Evolutionary conservation across 2,797 vertebrate genomes (phyloP).

Genomic region (Cichlasoma orientale): DNA sequence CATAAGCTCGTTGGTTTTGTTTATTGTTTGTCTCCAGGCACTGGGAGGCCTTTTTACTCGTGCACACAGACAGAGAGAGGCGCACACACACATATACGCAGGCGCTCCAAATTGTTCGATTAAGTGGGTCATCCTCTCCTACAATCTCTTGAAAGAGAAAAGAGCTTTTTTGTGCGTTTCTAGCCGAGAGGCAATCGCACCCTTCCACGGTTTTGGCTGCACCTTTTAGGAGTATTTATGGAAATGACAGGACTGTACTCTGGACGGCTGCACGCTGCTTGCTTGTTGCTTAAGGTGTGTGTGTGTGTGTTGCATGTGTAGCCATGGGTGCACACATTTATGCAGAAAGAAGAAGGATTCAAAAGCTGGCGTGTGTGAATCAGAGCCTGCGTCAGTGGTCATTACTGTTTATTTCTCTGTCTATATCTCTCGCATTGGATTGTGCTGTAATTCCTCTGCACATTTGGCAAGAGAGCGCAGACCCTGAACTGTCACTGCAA

Average conservation of each 20-base stretch:
- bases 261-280: conserved; percentile 57
- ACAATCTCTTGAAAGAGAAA: conserved; percentile 80
- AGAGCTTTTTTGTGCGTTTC: conserved; percentile 67
- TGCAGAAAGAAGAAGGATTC: conserved; percentile 2
- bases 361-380: conserved; percentile 25
- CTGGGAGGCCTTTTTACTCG: conserved; percentile 61
- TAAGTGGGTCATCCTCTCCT: conserved; percentile 83
- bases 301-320: conserved; percentile 7
- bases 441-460: conserved; percentile 24
- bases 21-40: conserved; percentile 78
- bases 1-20: conserved; percentile 77
- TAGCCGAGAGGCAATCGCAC: conserved; percentile 74
- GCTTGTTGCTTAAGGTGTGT: conserved; percentile 53
- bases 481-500: conserved; percentile 40
- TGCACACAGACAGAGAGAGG: conserved; percentile 1
- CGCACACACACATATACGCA: conserved; percentile 30
- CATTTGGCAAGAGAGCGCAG: conserved; percentile 37
- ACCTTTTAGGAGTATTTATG: conserved; percentile 78
- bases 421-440: conserved; percentile 5
- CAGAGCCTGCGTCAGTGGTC: conserved; percentile 21
- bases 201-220: conserved; percentile 73
- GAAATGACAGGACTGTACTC: conserved; percentile 69
- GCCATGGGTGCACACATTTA: not conserved
- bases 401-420: conserved; percentile 18
- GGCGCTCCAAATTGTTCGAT: conserved; percentile 80